Evolutionary conservation across 1,140 invertebrate genomes (phyloP).

Genomic region (Brachionus manjavacas): DNA sequence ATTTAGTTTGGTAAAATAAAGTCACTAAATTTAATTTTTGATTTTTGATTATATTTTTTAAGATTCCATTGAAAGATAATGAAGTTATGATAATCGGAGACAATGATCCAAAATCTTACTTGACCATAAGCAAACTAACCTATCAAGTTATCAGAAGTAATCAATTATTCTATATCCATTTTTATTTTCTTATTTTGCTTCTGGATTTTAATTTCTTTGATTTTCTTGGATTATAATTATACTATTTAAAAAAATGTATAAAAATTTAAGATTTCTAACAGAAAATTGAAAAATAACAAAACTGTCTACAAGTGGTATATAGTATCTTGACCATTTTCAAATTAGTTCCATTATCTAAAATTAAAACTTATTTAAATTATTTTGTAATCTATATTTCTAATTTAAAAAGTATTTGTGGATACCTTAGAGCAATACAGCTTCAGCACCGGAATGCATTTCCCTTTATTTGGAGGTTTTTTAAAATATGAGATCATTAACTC

Average conservation of each 20-base stretch:
- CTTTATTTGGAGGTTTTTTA: slow-evolving; percentile 46
- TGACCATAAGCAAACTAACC: slow-evolving; percentile 50
- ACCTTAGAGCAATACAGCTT: slow-evolving; percentile 54
- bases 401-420: slow-evolving; percentile 51
- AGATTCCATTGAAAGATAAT: slow-evolving; percentile 58
- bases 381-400: no score
- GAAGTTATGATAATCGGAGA: slow-evolving; percentile 57
- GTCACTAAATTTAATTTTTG: background rate
- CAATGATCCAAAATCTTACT: slow-evolving; percentile 49
- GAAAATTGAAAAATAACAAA: no score
- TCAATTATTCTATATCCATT: slow-evolving; percentile 44
- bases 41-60: slow-evolving; percentile 37
- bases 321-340: no score
- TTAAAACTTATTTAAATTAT: no score
- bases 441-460: slow-evolving; percentile 54
- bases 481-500: no score
- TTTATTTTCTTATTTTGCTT: background rate
- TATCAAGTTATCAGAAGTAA: slow-evolving; percentile 54
- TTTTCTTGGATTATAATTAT: no score
- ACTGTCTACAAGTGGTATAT: no score
- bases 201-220: no score
- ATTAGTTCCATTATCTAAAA: no score
- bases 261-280: no score
- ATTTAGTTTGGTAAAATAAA: slow-evolving; percentile 53
- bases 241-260: no score